phyloP scores from a whole-genome alignment of 2,797 vertebrate species.

The Enteromius anoplus region DNA sequence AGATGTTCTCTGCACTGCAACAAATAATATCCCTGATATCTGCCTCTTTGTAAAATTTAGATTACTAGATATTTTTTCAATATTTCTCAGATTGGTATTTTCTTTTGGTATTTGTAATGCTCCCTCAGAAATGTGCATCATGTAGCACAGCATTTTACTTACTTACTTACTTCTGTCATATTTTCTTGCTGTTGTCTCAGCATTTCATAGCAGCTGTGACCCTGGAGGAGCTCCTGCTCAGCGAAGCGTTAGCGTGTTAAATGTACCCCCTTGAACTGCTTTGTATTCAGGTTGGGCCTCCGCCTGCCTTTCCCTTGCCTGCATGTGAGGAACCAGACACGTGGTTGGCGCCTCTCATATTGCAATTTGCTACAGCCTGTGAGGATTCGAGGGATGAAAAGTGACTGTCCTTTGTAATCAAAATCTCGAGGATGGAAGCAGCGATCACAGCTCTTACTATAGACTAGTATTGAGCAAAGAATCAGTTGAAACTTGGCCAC shows the following conservation, averaged over 20 bases:
- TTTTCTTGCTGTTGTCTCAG: conserved; percentile 49
- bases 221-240: conserved; percentile 46
- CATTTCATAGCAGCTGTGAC: conserved; percentile 41
- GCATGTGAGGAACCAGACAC: conserved; percentile 35
- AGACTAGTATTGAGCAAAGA: neutral
- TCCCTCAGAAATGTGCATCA: neutral
- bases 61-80: neutral
- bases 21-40: neutral
- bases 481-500: neutral
- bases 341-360: conserved; percentile 26
- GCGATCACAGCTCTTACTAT: neutral
- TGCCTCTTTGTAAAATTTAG: neutral
- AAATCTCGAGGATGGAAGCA: neutral
- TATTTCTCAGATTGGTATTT: neutral
- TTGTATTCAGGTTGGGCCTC: conserved; percentile 41
- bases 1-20: neutral
- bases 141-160: conserved; percentile 16
- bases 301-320: conserved; percentile 2
- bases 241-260: conserved; percentile 35
- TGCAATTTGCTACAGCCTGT: conserved; percentile 39
- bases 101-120: conserved; percentile 8
- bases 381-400: conserved; percentile 5
- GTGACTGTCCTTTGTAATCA: conserved; percentile 2
- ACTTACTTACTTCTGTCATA: conserved; percentile 12
- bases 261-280: conserved; percentile 34